Evolutionary conservation across 2,797 vertebrate species (phyloP).

Genomic region (Channallabes apus): DNA sequence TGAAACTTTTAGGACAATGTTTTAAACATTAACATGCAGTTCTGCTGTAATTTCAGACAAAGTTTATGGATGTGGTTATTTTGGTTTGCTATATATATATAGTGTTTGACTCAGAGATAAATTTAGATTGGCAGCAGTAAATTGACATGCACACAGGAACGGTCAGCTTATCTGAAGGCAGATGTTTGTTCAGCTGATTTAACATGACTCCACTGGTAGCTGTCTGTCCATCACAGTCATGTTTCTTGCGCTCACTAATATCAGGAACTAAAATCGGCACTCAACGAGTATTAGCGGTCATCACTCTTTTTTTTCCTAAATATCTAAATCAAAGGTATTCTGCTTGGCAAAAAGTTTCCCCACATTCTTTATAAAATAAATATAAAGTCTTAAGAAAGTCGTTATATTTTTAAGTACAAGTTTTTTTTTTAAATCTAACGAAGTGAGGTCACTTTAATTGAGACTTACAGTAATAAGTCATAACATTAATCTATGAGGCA

Average conservation of each 20-base stretch:
- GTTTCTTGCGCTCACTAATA: constrained; percentile 3
- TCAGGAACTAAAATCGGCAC: not conserved
- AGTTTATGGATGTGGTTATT: not conserved
- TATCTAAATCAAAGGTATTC: too few relatives aligned
- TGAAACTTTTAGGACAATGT: not conserved
- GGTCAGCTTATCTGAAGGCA: constrained; percentile 30
- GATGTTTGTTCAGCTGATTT: constrained; percentile 44
- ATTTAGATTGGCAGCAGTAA: constrained; percentile 1
- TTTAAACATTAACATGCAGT: not conserved
- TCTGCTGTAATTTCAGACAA: not conserved
- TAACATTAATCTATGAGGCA: not conserved
- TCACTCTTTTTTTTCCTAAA: not conserved
- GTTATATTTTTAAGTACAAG: too few relatives aligned
- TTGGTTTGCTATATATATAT: not conserved
- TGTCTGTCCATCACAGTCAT: constrained; percentile 14
- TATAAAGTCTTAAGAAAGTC: too few relatives aligned
- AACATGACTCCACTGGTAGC: constrained; percentile 8
- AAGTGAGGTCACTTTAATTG: not conserved
- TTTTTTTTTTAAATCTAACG: too few relatives aligned
- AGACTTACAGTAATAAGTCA: not conserved
- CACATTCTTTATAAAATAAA: too few relatives aligned
- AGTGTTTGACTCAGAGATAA: not conserved
- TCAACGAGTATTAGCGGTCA: not conserved
- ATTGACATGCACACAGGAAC: constrained; percentile 1
- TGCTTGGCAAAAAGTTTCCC: too few relatives aligned